Evolutionary conservation across 2,888 invertebrate genomes (phyloP).

Genomic region (Ophioninae sp.): DNA sequence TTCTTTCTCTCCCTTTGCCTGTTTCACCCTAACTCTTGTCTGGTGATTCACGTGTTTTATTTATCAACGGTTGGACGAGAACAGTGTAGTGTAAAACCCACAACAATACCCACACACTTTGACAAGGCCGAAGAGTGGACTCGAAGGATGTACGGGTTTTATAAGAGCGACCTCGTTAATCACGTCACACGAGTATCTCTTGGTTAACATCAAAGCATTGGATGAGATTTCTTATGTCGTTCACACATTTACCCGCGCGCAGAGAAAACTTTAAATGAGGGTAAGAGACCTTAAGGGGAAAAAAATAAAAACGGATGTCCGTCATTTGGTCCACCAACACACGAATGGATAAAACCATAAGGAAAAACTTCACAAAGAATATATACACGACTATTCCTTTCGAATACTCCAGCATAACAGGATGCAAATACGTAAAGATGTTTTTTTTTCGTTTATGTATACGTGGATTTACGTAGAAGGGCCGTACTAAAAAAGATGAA

Average conservation of each 20-base stretch:
- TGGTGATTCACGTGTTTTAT: constrained; percentile 41
- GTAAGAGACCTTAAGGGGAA: not conserved
- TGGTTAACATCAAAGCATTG: constrained; percentile 10
- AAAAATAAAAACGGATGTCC: not conserved
- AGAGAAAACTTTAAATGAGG: constrained; percentile 6
- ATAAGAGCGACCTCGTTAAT: constrained; percentile 31
- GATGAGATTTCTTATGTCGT: not conserved
- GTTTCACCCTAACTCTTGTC: not conserved
- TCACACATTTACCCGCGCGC: not conserved
- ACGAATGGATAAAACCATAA: not conserved
- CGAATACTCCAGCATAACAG: not conserved
- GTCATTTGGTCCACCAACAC: not conserved
- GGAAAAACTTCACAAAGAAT: not conserved
- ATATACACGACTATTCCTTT: not conserved
- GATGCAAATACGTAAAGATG: not conserved
- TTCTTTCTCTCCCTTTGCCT: not conserved
- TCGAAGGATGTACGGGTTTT: not conserved
- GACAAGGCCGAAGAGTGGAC: constrained; percentile 6
- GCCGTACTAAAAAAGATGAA: not conserved
- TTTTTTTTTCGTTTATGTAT: not conserved
- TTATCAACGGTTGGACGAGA: constrained; percentile 28
- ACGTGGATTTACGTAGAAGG: not conserved
- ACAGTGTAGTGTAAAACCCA: constrained; percentile 26
- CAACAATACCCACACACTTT: not conserved
- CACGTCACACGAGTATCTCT: constrained; percentile 23